A percentile compares a stretch with the other conserved stretches of the same genome.
Conservation (phyloP, 2,888 invertebrate genomes). For the Ornithoptera priamus region DNA sequence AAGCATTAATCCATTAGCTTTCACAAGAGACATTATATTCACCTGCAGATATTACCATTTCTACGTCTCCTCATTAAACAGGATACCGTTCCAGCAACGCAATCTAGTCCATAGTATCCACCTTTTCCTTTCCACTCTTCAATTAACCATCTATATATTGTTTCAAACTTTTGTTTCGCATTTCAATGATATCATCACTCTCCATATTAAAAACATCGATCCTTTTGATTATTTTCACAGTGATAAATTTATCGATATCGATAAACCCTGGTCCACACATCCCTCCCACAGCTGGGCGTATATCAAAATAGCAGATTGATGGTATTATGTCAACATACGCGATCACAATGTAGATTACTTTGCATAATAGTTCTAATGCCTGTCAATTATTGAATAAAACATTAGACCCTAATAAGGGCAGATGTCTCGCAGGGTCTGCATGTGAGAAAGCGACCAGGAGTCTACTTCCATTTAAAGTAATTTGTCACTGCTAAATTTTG, state of each 20-base stretch:
- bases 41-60: no score
- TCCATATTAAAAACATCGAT: no score
- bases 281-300: constrained; percentile 47
- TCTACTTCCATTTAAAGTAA: constrained; percentile 42
- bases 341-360: constrained; percentile 64
- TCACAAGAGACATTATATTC: no score
- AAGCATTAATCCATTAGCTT: no score
- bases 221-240: constrained; percentile 10
- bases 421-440: constrained; percentile 53
- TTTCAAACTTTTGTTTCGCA: no score
- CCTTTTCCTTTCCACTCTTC: no score
- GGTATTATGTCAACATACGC: constrained; percentile 78
- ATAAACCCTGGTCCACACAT: constrained; percentile 31
- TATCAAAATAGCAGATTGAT: constrained; percentile 74
- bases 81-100: no score
- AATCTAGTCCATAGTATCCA: no score
- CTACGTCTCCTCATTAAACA: no score
- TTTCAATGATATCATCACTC: no score
- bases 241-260: constrained; percentile 41
- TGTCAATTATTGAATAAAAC: constrained; percentile 73
- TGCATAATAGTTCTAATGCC: constrained; percentile 72
- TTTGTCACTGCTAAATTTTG: constrained; percentile 72
- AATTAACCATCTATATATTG: no score
- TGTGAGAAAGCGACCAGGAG: constrained; percentile 54
- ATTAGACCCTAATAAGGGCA: constrained; percentile 56